These are phyloP conservation scores for Drosophila pseudoobscura DNA, from an alignment of 1,140 invertebrate species.

Conservation along the genomic window DNA sequence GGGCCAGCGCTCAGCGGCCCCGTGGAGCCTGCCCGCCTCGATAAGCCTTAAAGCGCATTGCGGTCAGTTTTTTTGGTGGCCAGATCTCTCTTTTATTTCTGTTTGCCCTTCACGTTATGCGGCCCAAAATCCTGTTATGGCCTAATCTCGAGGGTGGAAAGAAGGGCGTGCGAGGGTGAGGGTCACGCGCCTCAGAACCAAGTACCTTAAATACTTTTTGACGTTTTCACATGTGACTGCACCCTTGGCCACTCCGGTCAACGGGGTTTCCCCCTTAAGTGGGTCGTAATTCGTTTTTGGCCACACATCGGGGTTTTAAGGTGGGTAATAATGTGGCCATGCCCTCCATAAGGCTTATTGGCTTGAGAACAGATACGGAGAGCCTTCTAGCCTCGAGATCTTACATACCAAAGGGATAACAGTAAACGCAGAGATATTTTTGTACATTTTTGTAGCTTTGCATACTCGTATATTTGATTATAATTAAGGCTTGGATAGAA, in stretches of 20 bases:
- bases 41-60: constrained; percentile 61
- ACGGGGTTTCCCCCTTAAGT: constrained; percentile 19
- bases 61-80: constrained; percentile 43
- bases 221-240: constrained; percentile 27
- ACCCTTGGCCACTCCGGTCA: neutral
- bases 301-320: constrained; percentile 16
- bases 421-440: too few species aligned
- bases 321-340: constrained; percentile 2
- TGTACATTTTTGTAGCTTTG: constrained; percentile 5
- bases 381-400: too few species aligned
- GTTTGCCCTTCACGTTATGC: constrained; percentile 18
- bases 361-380: too few species aligned
- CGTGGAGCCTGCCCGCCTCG: neutral
- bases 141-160: too few species aligned
- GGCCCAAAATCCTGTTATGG: neutral
- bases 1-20: too few species aligned
- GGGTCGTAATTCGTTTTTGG: constrained; percentile 34
- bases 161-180: neutral
- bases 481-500: constrained; percentile 7
- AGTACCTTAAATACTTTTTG: constrained; percentile 54
- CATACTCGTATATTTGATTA: constrained; percentile 2
- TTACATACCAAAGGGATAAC: too few species aligned
- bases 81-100: constrained; percentile 32
- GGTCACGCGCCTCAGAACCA: constrained; percentile 22
- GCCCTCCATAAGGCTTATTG: neutral